Evolutionary conservation across 2,797 vertebrate genomes (phyloP), one percentile per base, ranked within the genome.

Genomic region (Hydrolagus colliei): DNA sequence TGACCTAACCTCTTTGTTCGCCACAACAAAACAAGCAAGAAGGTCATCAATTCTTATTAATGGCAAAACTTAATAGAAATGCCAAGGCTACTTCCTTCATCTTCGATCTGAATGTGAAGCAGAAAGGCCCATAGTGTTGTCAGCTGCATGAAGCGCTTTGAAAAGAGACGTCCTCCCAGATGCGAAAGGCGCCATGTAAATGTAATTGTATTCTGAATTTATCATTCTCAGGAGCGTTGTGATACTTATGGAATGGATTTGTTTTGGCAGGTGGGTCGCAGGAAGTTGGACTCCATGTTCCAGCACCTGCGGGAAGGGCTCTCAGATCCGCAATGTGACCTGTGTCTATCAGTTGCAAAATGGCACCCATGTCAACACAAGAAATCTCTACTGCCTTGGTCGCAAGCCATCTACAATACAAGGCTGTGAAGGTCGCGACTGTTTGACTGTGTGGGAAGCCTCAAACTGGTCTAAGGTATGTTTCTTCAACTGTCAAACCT

Each of bases 401-500:
- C 92, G 89, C 84, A 96, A 95, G 86, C 98, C 97, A 0, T 82
- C 94, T 0, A 86, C 89, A 0, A 72, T 95, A 73, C 97, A 97
- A 88, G 94, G 90, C 92, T 99, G 98, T 0, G 96, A 98, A 89
- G 97, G 96, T 7, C 94, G 94, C 27, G 95, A 95, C 88, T 99
- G 98, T 89, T 93, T 97, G 82, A 95, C 94, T 1, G 92, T 96
- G 87, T 99, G 98, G 98, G 96, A 98, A 88, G 96, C 96, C 0
- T 97, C 97, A 0, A 96, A 98, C 90, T 99, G 98, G 98, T 97
- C 97, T 86, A 93, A 96, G 96, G 97, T 98, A 89, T 80, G 92
- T 89, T 1, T 63, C 41, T 52, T 52, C 41, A 52, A 52, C 41
- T 52, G 41, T 27, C 41, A 52, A 52, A 52, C 2, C 41, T 3